Percentiles rank a stretch among this genome's conserved stretches.
phyloP scores from a whole-genome alignment of 1,140 invertebrate genomes.

The Aphis craccivora region DNA sequence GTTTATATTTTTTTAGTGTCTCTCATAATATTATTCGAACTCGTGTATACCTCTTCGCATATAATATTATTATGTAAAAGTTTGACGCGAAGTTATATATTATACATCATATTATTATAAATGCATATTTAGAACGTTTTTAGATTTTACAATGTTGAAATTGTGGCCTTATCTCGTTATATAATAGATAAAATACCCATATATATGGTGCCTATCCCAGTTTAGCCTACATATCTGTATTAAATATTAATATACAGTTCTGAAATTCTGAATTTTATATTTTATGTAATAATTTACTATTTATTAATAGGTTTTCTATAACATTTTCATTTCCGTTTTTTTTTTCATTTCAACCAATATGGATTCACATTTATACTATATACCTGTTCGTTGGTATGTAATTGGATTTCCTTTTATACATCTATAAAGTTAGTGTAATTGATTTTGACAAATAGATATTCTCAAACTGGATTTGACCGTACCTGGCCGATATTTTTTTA shows the following conservation, averaged over 20 bases:
- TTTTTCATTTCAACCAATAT: neutral
- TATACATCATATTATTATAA: neutral
- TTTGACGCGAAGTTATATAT: neutral
- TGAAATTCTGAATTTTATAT: neutral
- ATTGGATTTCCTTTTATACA: neutral
- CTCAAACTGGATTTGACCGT: neutral
- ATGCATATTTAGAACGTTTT: neutral
- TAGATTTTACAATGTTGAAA: neutral
- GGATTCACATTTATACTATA: neutral
- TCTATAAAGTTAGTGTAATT: neutral
- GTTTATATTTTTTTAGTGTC: neutral
- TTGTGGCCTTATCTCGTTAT: neutral
- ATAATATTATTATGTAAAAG: neutral
- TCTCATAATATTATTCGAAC: neutral
- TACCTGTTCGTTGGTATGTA: neutral
- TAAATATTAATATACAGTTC: neutral
- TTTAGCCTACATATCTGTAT: constrained; percentile 1
- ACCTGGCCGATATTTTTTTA: neutral
- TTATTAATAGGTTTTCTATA: neutral
- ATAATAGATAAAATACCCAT: constrained; percentile 9
- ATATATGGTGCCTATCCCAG: neutral
- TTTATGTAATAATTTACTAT: neutral
- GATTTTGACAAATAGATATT: neutral
- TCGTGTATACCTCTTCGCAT: neutral
- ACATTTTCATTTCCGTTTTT: neutral